Base-by-base conservation (phyloP, 2,888 invertebrate genomes). In the Pristionchus maxplancki region DNA sequence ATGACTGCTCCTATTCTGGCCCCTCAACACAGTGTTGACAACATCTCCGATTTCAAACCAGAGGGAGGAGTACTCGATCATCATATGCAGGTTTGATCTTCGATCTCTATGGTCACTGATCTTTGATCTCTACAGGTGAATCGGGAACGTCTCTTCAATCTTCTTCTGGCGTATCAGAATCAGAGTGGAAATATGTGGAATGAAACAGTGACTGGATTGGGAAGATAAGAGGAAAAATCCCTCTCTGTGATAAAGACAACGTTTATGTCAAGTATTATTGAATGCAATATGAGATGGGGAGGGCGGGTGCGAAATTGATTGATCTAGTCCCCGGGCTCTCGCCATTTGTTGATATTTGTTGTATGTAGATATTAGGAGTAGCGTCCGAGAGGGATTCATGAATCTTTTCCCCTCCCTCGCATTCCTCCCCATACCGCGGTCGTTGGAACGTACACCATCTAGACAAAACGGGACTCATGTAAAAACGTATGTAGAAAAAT, bases 121-220 rank as follows among this genome's bases (percentile, higher is more conserved):
- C 81, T 48, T 81, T 81, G 48, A 44, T 81, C 48, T 81, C 50
- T 81, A 28, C 17, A 81, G 81, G 81, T 81, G 44, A 81, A 81
- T 28, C 48, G 81, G 13, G 81, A 81, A n/a, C 81, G 81, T 81
- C 81, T 81, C n/a, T 81, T 81, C 81, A 28, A 48, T 48, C 81
- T 81, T 28, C 81, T 81, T 44, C 48, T 81, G 48, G 81, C 81
- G 44, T 81, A 81, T 50, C 81, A 81, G 48, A 81, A 28, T 81
- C 81, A 81, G 81, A 48, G 15, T 48, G 48, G 24, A 13, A 48
- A 20, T 31, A 9, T 8, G 44, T 81, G 50, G 48, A 81, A 81
- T 81, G 81, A 81, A n/a, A 81, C 81, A 15, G 37, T 81, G 28
- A 81, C 81, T 81, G 81, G 81, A 81, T 48, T 81, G 28, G 81